These are phyloP conservation scores for Trialeurodes vaporariorum DNA, from an alignment of 1,140 invertebrate genomes.

Conservation along the genomic window DNA sequence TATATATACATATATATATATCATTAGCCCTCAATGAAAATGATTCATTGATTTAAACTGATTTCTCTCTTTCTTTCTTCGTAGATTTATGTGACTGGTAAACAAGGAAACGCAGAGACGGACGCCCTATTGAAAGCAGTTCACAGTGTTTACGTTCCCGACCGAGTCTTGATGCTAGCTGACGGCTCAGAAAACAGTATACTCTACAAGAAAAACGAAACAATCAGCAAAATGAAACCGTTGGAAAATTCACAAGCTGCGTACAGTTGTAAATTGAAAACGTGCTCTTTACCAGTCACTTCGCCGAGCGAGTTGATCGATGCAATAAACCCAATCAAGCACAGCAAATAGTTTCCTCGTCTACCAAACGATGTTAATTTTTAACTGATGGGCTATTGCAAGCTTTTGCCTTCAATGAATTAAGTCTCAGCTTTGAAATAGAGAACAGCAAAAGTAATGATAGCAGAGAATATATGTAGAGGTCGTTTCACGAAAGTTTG, in stretches of 20 bases:
- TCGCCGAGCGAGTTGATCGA: slow-evolving; percentile 49
- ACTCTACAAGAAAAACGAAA: slow-evolving; percentile 22
- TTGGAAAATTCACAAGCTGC: slow-evolving; percentile 48
- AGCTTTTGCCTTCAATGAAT: too few relatives aligned
- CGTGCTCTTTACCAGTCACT: slow-evolving; percentile 66
- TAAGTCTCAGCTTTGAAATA: too few relatives aligned
- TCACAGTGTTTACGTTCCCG: slow-evolving; percentile 51
- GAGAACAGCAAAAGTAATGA: too few relatives aligned
- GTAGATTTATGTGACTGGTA: slow-evolving; percentile 54
- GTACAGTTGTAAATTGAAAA: slow-evolving; percentile 67
- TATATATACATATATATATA: not conserved
- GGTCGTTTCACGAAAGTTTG: too few relatives aligned
- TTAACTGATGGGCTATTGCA: too few relatives aligned
- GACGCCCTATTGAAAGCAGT: slow-evolving; percentile 52
- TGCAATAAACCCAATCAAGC: not conserved
- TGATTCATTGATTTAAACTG: too few relatives aligned
- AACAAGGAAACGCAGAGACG: slow-evolving; percentile 49
- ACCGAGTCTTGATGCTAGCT: slow-evolving; percentile 52
- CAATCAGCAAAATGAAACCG: slow-evolving; percentile 33
- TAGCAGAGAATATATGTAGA: too few relatives aligned
- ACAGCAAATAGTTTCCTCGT: too few relatives aligned
- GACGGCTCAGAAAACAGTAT: slow-evolving; percentile 43
- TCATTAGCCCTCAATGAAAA: too few relatives aligned
- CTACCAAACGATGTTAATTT: too few relatives aligned
- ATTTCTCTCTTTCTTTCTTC: slow-evolving; percentile 23